Conservation (phyloP, 2,888 invertebrate genomes). For the Phoronis australis region DNA sequence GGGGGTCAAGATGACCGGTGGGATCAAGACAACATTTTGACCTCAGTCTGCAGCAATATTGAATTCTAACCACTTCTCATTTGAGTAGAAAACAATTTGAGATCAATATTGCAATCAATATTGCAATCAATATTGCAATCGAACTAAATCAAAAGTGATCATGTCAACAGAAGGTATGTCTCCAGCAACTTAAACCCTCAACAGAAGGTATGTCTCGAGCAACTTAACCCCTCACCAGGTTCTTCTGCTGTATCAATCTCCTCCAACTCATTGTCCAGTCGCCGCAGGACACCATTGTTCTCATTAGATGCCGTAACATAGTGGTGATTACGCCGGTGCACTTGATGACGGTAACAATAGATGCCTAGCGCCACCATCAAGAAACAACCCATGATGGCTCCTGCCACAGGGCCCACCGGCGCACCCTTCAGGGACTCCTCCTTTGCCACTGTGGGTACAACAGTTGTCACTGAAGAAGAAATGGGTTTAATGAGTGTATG, state of each 20-base stretch:
- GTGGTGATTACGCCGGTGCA: conserved; percentile 45
- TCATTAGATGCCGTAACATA: conserved; percentile 48
- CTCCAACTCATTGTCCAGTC: conserved; percentile 52
- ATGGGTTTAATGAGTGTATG: background rate
- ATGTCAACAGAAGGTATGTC: no score
- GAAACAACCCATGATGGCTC: conserved; percentile 76
- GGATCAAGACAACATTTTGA: no score
- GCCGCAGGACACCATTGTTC: conserved; percentile 49
- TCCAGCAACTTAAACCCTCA: no score
- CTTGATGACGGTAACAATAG: conserved; percentile 67
- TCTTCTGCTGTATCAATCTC: conserved; percentile 49
- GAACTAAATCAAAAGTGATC: no score
- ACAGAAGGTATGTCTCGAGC: no score
- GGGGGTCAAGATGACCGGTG: no score
- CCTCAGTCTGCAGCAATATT: no score
- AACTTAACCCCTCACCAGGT: no score
- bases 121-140: no score
- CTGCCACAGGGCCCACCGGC: conserved; percentile 80
- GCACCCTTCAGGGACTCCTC: conserved; percentile 50
- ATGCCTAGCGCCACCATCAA: conserved; percentile 75
- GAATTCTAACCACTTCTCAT: no score
- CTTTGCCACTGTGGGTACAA: conserved; percentile 22
- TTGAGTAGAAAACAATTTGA: no score
- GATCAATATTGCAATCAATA: no score
- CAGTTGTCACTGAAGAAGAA: conserved; percentile 16